These are phyloP conservation scores for Leuciscus waleckii DNA, from an alignment of 2,797 vertebrate species.

Conservation along the genomic window DNA sequence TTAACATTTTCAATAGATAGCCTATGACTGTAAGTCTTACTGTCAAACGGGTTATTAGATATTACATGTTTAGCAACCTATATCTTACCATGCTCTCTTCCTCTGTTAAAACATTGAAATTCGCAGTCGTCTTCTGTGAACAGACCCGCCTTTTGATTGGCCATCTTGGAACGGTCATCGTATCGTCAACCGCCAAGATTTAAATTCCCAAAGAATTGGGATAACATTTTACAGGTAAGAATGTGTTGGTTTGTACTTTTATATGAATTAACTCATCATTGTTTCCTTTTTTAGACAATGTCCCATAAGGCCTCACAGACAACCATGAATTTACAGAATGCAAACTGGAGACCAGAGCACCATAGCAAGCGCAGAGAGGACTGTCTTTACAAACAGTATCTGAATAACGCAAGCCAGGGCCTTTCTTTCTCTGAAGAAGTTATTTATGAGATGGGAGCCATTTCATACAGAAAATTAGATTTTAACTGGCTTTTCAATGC, in stretches of 20 bases:
- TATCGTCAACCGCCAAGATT: too few species aligned
- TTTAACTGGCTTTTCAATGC: constrained; percentile 69
- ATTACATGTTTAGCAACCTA: background rate
- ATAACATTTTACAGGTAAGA: too few species aligned
- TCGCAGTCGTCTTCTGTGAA: too few species aligned
- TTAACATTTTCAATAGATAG: background rate
- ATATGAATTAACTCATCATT: background rate
- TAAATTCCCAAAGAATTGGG: too few species aligned
- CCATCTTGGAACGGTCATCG: too few species aligned
- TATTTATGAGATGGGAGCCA: constrained; percentile 65
- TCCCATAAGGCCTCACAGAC: background rate
- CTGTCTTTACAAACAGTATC: constrained; percentile 62
- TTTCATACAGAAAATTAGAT: constrained; percentile 68
- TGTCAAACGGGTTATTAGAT: too few species aligned
- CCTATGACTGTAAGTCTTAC: background rate
- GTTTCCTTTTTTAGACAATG: constrained; percentile 24
- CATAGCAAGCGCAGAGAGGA: constrained; percentile 41
- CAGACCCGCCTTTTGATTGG: too few species aligned
- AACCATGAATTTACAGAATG: constrained; percentile 44
- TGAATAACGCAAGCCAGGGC: constrained; percentile 65
- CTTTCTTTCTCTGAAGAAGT: constrained; percentile 78
- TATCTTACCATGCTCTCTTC: too few species aligned
- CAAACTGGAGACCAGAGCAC: constrained; percentile 33
- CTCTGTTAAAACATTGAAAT: too few species aligned
- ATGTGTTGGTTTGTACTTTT: too few species aligned